Evolutionary conservation across 2,888 invertebrate species (phyloP), one percentile per base, ranked within the genome.

Genomic region (Zelleria hepariella): DNA sequence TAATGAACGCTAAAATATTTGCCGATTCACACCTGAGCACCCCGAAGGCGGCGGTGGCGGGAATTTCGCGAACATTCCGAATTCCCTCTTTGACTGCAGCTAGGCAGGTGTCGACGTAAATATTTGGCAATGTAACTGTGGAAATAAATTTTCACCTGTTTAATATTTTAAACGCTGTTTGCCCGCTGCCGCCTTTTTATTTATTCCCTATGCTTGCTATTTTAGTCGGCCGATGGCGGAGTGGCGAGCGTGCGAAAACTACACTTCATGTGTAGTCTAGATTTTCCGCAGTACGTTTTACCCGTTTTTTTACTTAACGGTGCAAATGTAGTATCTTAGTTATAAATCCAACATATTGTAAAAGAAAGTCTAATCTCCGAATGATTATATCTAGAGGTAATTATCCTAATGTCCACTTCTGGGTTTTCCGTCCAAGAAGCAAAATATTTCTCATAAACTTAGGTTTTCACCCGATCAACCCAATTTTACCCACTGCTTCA

Each of bases 1-100:
- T 86, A 85, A 86, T 85, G 86, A 86, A 74, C 69, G 71, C 68
- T 67, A 74, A 77, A 80, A 77, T 81, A 80, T 86, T 87, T 86
- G 82, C 75, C 63, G 70, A 69, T 76, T 83, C 77, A 77, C 81
- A 76, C 77, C 57, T 69, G 72, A 72, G 66, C 67, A 78, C 65
- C 61, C 58, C 61, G 42, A 7, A 53, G 27, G 32, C 54, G 63
- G 66, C 61, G 48, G 10, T 53, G 27, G n/a, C 54, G 63, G 66
- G 59, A 66, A 65, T 63, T 68, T 69, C 65, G 61, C 58, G 64
- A 65, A 72, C 72, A 69, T 62, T 64, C 67, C 62, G 64, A 65
- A 67, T 53, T 66, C 67, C 61, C 58, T 60, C 64, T 59, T 64
- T 71, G 72, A 72, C 70, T 70, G 67, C 67, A 56, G 42, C 32